Conservation (phyloP, 2,113 vertebrate species). For the Hystrix cristata region DNA sequence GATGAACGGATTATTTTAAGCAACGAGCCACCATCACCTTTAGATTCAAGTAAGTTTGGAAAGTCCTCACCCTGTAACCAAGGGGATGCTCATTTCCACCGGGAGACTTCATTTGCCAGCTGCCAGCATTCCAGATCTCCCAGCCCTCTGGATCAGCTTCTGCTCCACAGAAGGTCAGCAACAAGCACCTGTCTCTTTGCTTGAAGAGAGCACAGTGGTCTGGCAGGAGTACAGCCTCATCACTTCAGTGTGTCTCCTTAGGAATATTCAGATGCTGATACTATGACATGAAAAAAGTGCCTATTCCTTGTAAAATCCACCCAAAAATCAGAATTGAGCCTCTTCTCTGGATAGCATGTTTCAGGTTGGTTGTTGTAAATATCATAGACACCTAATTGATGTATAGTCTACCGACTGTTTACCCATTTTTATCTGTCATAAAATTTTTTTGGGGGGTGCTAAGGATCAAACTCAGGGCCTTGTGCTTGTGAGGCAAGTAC, state of each 20-base stretch:
- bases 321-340: background rate
- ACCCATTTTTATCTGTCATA: slow-evolving; percentile 40
- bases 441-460: background rate
- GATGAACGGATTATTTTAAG: slow-evolving; percentile 71
- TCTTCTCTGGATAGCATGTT: background rate
- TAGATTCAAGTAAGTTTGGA: slow-evolving; percentile 58
- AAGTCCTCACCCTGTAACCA: background rate
- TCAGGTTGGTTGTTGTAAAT: slow-evolving; percentile 38
- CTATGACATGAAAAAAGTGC: background rate
- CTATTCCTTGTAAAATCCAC: background rate
- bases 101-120: slow-evolving; percentile 10
- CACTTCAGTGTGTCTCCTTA: slow-evolving; percentile 1
- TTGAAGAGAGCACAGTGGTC: background rate
- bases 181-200: background rate
- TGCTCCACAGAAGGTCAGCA: slow-evolving; percentile 79
- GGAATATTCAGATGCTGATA: background rate
- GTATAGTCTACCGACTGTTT: background rate
- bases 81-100: slow-evolving; percentile 2
- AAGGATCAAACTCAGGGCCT: too few species aligned
- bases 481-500: too few species aligned
- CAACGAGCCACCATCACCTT: slow-evolving; percentile 62
- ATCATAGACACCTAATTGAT: background rate
- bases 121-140: slow-evolving; percentile 34
- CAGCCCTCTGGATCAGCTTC: slow-evolving; percentile 60
- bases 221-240: background rate